These are phyloP conservation scores for Thaumetopoea pityocampa DNA, from an alignment of 1,140 invertebrate genomes.

Conservation along the genomic window DNA sequence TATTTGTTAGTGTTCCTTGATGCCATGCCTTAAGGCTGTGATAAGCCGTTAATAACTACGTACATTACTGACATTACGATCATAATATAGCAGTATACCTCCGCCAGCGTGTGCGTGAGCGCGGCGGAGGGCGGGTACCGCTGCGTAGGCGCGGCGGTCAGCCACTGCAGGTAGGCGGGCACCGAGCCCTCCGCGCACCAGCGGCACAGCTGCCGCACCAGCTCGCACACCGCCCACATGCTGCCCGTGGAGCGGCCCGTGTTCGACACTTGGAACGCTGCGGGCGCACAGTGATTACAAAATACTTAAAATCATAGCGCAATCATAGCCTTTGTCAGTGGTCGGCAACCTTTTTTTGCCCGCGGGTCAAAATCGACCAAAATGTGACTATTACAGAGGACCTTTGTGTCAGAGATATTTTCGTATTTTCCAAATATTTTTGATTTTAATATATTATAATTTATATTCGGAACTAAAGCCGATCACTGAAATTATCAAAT, in stretches of 20 bases:
- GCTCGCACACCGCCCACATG: constrained; percentile 85
- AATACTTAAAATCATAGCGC: neutral
- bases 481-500: too few relatives aligned
- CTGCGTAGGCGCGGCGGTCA: constrained; percentile 41
- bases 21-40: too few relatives aligned
- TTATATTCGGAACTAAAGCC: too few relatives aligned
- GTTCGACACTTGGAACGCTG: constrained; percentile 48
- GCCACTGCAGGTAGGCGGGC: constrained; percentile 52
- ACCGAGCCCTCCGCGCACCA: constrained; percentile 62
- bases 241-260: constrained; percentile 39
- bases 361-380: too few relatives aligned
- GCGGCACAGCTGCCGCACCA: constrained; percentile 87
- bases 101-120: constrained; percentile 50
- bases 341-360: too few relatives aligned
- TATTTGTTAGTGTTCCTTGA: too few relatives aligned
- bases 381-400: too few relatives aligned
- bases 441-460: too few relatives aligned
- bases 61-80: neutral
- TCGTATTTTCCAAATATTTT: too few relatives aligned
- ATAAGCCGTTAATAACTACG: neutral
- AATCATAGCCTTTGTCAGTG: too few relatives aligned
- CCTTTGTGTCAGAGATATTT: too few relatives aligned
- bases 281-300: neutral
- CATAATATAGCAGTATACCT: constrained; percentile 24
- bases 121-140: constrained; percentile 42